Base-by-base conservation (phyloP, 2,113 vertebrate species). In the Symphodus melops region DNA sequence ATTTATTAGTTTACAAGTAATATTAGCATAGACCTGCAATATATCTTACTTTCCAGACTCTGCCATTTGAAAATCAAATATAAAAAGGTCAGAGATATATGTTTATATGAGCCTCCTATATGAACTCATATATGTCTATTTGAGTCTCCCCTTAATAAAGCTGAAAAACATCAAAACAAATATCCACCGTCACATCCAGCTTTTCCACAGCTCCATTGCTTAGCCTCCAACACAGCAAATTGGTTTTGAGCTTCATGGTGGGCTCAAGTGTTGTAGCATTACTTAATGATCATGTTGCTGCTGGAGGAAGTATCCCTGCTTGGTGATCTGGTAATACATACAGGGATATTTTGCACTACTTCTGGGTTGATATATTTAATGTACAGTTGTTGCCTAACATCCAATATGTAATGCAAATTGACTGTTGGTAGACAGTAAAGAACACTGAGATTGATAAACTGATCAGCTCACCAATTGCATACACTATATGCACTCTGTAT, bases 201-300 rank as follows among this genome's bases (percentile, higher is more conserved):
- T 36, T 19, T 53, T 41, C 37, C 20, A 19, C 12, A 3, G 23
- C 28, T 57, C 23, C 57, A 55, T 52, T 56, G 49, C 67, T 52
- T 46, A 25, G 41, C 72, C 72, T 68, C 79, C 71, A 41, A 68
- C 62, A 64, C 28, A 33, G 28, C 77, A 74, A 77, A 81, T 58
- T 64, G 58, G 52, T 65, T 80, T 23, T 36, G 1, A 2, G 69
- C 48, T 25, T 37, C 44, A 57, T 49, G 46, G 44, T 25, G 23
- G 44, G 17, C 36, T 57, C 14, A 56, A 44, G 21, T 51, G 23
- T 53, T 69, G 48, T 42, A 60, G 8, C 33, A 19, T 46, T 55
- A 55, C 39, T 59, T 41, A 64, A 53, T 21, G 28, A 51, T 28
- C 37, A 1, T 42, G 37, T 12, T 56, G 19, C 19, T 63, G 28